A percentile compares a stretch with the other conserved stretches of the same genome.
Conservation (phyloP, 64 coral and sea anemone species). For the Cladopsammia gracilis region DNA sequence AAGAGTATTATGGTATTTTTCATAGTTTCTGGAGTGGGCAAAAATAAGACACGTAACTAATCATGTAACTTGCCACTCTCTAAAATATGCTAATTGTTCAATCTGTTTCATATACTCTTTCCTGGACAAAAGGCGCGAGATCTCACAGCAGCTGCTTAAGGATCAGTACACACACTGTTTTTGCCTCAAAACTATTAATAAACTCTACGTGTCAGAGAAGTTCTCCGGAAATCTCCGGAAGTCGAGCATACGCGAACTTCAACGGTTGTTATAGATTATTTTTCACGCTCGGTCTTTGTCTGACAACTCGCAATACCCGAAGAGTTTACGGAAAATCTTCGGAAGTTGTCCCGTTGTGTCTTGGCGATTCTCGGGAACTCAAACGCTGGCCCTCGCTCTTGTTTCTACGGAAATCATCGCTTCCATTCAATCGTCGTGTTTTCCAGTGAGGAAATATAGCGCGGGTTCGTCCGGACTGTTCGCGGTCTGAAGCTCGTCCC, state of each 20-base stretch:
- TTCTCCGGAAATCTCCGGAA: neutral
- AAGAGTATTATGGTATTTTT: too few relatives aligned
- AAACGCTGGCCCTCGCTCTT: neutral
- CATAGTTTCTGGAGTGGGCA: too few relatives aligned
- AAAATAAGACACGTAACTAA: too few relatives aligned
- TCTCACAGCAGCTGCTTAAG: too few relatives aligned
- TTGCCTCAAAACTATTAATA: too few relatives aligned
- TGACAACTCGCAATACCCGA: neutral
- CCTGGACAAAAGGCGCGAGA: too few relatives aligned
- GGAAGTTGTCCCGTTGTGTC: neutral
- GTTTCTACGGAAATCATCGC: neutral
- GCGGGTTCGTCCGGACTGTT: conserved; percentile 88
- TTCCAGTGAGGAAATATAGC: conserved; percentile 90
- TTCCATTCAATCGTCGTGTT: conserved; percentile 55
- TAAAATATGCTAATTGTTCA: too few relatives aligned
- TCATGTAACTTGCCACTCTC: too few relatives aligned
- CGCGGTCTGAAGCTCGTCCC: conserved; percentile 96
- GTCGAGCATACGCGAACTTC: neutral
- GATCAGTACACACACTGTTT: too few relatives aligned
- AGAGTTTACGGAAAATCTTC: neutral
- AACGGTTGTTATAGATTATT: neutral
- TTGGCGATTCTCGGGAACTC: neutral
- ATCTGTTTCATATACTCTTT: too few relatives aligned
- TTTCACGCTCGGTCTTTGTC: neutral
- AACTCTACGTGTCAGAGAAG: neutral